phyloP scores from a whole-genome alignment of 53 echinoderm and acorn worm species.

The Holothuria leucospilota region DNA sequence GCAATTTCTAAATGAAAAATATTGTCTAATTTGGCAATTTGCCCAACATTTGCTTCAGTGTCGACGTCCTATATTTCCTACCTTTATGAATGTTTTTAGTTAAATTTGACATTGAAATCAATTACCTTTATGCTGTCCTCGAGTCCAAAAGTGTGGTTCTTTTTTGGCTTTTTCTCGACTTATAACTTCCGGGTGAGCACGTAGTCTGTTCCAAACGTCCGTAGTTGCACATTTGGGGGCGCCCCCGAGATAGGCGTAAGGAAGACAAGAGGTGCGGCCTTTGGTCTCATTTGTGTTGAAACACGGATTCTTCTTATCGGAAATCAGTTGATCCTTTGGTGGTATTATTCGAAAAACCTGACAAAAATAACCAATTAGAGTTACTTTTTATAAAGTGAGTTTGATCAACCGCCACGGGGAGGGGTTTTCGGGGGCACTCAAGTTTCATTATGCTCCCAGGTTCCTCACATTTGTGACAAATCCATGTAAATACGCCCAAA shows the following conservation, averaged over 20 bases:
- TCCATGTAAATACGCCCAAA: too few species aligned
- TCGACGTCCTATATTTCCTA: too few species aligned
- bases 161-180: neutral
- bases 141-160: slow-evolving; percentile 37
- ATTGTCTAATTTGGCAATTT: too few species aligned
- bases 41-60: too few species aligned
- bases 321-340: neutral
- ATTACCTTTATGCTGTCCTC: slow-evolving; percentile 15
- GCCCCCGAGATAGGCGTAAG: slow-evolving; percentile 14
- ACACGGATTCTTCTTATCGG: slow-evolving; percentile 18
- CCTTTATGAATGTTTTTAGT: too few species aligned
- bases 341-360: slow-evolving; percentile 20
- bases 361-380: too few species aligned
- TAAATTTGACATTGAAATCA: neutral
- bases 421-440: too few species aligned
- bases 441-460: too few species aligned
- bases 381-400: too few species aligned
- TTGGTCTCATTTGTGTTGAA: neutral
- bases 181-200: slow-evolving; percentile 8
- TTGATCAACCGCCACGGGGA: too few species aligned
- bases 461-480: too few species aligned
- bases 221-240: slow-evolving; percentile 36
- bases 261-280: neutral
- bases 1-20: too few species aligned
- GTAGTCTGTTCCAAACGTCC: slow-evolving; percentile 17